Percentiles rank a stretch among this genome's conserved stretches.
Conservation (phyloP, 2,797 vertebrate species). For the Chelmon rostratus region DNA sequence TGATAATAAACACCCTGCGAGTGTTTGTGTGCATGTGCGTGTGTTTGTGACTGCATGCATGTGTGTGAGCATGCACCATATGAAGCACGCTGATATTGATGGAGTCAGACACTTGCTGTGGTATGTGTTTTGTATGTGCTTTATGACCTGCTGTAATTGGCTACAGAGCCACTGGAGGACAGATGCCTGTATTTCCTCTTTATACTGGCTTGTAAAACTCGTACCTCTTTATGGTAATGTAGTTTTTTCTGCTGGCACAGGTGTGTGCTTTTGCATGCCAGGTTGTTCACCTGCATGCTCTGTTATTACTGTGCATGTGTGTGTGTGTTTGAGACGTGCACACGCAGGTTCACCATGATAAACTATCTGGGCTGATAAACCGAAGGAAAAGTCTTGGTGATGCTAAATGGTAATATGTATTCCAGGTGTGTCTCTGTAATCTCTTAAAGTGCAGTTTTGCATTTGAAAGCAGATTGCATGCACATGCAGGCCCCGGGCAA, state of each 20-base stretch:
- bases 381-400: conserved; percentile 51
- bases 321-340: conserved; percentile 14
- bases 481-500: conserved; percentile 66
- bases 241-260: conserved; percentile 27
- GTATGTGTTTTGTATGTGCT: conserved; percentile 62
- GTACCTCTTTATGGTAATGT: conserved; percentile 21
- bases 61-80: conserved; percentile 16
- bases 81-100: conserved; percentile 70
- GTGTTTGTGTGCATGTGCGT: background rate
- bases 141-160: conserved; percentile 70
- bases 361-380: conserved; percentile 62
- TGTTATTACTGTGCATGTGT: conserved; percentile 23
- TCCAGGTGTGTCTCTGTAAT: conserved; percentile 79
- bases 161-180: conserved; percentile 52
- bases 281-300: conserved; percentile 17
- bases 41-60: conserved; percentile 7
- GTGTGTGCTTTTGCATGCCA: conserved; percentile 40
- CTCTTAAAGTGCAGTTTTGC: conserved; percentile 81
- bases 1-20: conserved; percentile 57
- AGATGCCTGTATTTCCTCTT: conserved; percentile 50
- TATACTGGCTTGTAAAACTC: conserved; percentile 43
- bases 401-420: conserved; percentile 73
- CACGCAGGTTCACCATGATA: conserved; percentile 15
- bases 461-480: conserved; percentile 78
- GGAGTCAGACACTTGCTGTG: conserved; percentile 61